Evolutionary conservation across 23 tunicate species (phyloP), one percentile per base, ranked within the genome.

Genomic region (Diplosoma virens): DNA sequence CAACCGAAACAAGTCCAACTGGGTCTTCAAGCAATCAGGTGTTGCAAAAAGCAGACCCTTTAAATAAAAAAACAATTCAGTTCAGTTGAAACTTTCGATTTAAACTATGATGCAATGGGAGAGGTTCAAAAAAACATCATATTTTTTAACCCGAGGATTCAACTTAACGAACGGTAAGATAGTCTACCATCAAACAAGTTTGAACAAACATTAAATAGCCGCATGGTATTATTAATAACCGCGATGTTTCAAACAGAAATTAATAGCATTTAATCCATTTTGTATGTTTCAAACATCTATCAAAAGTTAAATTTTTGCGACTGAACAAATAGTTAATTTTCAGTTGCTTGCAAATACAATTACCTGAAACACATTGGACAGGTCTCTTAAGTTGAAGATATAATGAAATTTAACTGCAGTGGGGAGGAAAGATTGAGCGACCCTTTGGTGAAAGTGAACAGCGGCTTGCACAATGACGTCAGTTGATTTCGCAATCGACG

Each of bases 351-450:
- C n/a, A n/a, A n/a, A n/a, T n/a, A n/a, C n/a, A n/a, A 22, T 79
- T 66, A 90, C 97, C 75, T 90, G 97, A 25, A 90, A 90, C 7
- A 90, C 83, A 29, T 84, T 90, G 27, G 97, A 90, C 18, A 90
- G 76, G 45, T 90, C 97, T 26, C 97, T 78, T 17, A 90, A 86
- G 37, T 90, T 90, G 73, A 90, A 90, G 32, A 73, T 84, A 82
- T 90, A 90, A 31, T 90, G 97, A 37, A 90, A 90, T 65, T 90
- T 90, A 56, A 90, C 79, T 0, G 97, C 97, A 18, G 97, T 90
- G 30, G 97, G 97, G 32, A 90, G 76, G 65, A 90, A 90, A 20
- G 90, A 50, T 21, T 83, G 65, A 11, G 85, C 48, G 17, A 90
- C 79, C 23, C 90, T 86, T n/a, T 82, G 97, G 58, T 90, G 97